phyloP scores from a whole-genome alignment of 2,888 invertebrate species.

The Stenodema calcarata region DNA sequence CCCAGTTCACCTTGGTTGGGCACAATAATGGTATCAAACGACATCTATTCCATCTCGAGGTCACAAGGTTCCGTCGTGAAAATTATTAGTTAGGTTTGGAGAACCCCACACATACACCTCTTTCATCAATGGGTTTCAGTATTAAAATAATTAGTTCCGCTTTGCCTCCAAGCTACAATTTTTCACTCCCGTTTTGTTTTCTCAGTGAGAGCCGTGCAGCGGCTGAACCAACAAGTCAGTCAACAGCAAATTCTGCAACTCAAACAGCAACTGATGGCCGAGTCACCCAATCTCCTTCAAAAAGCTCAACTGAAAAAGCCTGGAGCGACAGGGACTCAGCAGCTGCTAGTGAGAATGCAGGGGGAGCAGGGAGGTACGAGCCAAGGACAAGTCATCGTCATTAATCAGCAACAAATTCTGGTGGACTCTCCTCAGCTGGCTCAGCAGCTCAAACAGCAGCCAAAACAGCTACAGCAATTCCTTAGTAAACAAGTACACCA shows the following conservation, averaged over 20 bases:
- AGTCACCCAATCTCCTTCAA: constrained; percentile 13
- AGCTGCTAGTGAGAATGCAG: constrained; percentile 56
- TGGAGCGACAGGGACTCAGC: constrained; percentile 41
- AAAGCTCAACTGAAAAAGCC: constrained; percentile 39
- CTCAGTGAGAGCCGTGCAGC: constrained; percentile 48
- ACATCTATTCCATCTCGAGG: neutral
- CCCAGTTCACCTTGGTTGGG: neutral
- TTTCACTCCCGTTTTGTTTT: neutral
- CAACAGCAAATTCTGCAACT: constrained; percentile 55
- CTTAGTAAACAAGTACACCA: constrained; percentile 54
- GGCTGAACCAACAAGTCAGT: constrained; percentile 46
- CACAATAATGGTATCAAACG: neutral
- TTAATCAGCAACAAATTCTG: constrained; percentile 56
- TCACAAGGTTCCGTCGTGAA: neutral
- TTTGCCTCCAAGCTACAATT: neutral
- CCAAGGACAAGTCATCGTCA: constrained; percentile 56
- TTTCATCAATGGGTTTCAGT: neutral
- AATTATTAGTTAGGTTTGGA: no score
- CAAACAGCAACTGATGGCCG: constrained; percentile 53
- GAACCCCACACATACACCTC: neutral
- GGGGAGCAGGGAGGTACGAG: constrained; percentile 47
- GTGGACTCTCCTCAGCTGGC: constrained; percentile 54
- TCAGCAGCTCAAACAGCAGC: constrained; percentile 54
- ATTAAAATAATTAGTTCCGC: neutral
- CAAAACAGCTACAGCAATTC: constrained; percentile 56